These are phyloP conservation scores for Lepilemur septentrionalis DNA, from an alignment of 2,797 vertebrate genomes.

Conservation along the genomic window DNA sequence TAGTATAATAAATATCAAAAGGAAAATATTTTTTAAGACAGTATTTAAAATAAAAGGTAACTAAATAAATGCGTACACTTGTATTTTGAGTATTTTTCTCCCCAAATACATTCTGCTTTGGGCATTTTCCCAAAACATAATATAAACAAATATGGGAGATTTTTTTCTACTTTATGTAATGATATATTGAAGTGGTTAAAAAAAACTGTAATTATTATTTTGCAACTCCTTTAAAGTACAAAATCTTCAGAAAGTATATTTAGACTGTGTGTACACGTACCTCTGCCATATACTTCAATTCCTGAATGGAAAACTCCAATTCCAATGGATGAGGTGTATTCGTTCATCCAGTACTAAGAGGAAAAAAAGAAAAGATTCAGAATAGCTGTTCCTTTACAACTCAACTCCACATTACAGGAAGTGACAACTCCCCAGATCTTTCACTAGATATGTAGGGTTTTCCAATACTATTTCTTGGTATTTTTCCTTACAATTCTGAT, in stretches of 20 bases:
- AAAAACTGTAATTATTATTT: not conserved
- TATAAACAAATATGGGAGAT: not conserved
- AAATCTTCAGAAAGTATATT: not conserved
- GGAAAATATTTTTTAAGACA: not conserved
- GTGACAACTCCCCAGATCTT: not conserved
- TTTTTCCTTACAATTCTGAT: not conserved
- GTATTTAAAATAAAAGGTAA: slow-evolving; percentile 22
- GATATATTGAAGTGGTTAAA: not conserved
- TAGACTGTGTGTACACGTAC: slow-evolving; percentile 82
- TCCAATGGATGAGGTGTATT: slow-evolving; percentile 97
- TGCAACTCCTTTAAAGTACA: slow-evolving; percentile 12
- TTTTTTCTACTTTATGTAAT: not conserved
- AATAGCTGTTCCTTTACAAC: slow-evolving; percentile 47
- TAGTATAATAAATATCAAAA: not conserved
- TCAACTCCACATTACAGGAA: not conserved
- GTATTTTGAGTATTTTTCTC: slow-evolving; percentile 13
- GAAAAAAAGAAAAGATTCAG: slow-evolving; percentile 36
- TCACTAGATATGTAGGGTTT: not conserved
- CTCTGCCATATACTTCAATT: slow-evolving; percentile 98
- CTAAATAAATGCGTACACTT: not conserved
- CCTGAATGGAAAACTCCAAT: slow-evolving; percentile 99
- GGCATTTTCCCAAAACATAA: not conserved
- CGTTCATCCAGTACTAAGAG: slow-evolving; percentile 98
- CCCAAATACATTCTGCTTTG: not conserved
- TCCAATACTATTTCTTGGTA: not conserved